These are phyloP conservation scores for Nipponacmea schrenckii DNA, from an alignment of 2,888 invertebrate species.

Conservation along the genomic window DNA sequence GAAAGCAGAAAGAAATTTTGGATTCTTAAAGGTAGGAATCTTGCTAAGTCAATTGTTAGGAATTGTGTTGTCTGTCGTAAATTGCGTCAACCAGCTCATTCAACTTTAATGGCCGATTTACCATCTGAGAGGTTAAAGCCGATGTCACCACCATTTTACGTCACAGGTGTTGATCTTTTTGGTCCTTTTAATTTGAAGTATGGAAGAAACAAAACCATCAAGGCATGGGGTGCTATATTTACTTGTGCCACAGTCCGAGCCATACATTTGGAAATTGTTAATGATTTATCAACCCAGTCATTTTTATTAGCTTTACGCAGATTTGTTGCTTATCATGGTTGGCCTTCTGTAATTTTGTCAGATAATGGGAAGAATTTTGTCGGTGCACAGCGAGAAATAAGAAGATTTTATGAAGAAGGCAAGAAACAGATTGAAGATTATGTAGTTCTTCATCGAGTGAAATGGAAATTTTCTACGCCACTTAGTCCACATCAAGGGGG, in stretches of 20 bases:
- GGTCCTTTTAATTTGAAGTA: background rate
- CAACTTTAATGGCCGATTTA: conserved; percentile 7
- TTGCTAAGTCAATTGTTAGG: background rate
- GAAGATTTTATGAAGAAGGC: conserved; percentile 13
- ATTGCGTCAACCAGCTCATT: background rate
- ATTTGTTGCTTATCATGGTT: conserved; percentile 11
- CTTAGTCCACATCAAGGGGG: conserved; percentile 25
- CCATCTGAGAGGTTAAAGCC: background rate
- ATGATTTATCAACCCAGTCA: background rate
- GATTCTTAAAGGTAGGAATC: conserved; percentile 14
- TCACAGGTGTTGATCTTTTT: conserved; percentile 1
- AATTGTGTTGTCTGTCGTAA: conserved; percentile 16
- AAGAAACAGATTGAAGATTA: background rate
- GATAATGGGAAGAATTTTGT: conserved; percentile 6
- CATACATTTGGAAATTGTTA: background rate
- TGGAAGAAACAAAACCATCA: background rate
- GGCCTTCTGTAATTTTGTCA: background rate
- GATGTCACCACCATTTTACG: conserved; percentile 2
- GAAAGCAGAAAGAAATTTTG: conserved; percentile 7
- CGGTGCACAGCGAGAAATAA: conserved; percentile 5
- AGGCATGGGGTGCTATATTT: conserved; percentile 7
- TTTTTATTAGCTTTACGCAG: background rate
- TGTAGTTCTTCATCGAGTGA: conserved; percentile 6
- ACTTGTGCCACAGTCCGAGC: conserved; percentile 2
- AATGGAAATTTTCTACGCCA: conserved; percentile 13